A percentile compares a stretch with the other conserved stretches of the same genome.
Evolutionary conservation across 2,113 vertebrate species (phyloP).

Genomic region (Neogobius melanostomus): DNA sequence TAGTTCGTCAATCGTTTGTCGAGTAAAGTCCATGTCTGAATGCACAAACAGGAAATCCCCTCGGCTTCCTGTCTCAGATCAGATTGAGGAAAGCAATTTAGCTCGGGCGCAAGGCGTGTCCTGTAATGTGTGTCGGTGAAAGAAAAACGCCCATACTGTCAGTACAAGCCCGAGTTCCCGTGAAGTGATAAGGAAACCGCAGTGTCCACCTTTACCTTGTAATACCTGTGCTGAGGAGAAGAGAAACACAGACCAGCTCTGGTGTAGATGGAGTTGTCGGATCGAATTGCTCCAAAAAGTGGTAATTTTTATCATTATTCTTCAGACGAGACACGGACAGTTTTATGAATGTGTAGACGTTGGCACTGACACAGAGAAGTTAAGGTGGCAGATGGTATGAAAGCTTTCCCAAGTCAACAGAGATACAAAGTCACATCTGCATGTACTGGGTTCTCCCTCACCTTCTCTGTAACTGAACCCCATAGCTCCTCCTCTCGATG

Average conservation of each 20-base stretch:
- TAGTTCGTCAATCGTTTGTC: slow-evolving; percentile 7
- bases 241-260: slow-evolving; percentile 5
- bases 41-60: slow-evolving; percentile 21
- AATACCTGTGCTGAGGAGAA: slow-evolving; percentile 40
- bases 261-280: slow-evolving; percentile 18
- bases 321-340: too few relatives aligned
- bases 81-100: slow-evolving; percentile 43
- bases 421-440: too few relatives aligned
- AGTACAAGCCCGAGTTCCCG: slow-evolving; percentile 2
- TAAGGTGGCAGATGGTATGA: too few relatives aligned
- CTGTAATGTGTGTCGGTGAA: slow-evolving; percentile 12
- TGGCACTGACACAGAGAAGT: too few relatives aligned
- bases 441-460: too few relatives aligned
- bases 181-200: slow-evolving; percentile 29
- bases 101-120: slow-evolving; percentile 17
- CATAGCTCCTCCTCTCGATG: too few relatives aligned
- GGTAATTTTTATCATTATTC: not conserved
- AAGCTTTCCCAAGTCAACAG: too few relatives aligned
- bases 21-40: not conserved
- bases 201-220: slow-evolving; percentile 17
- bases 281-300: slow-evolving; percentile 35
- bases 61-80: slow-evolving; percentile 21
- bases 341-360: too few relatives aligned
- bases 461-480: too few relatives aligned
- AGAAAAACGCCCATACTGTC: slow-evolving; percentile 36